These are phyloP conservation scores for Tridacna crocea DNA, from an alignment of 2,888 invertebrate species.

Conservation along the genomic window DNA sequence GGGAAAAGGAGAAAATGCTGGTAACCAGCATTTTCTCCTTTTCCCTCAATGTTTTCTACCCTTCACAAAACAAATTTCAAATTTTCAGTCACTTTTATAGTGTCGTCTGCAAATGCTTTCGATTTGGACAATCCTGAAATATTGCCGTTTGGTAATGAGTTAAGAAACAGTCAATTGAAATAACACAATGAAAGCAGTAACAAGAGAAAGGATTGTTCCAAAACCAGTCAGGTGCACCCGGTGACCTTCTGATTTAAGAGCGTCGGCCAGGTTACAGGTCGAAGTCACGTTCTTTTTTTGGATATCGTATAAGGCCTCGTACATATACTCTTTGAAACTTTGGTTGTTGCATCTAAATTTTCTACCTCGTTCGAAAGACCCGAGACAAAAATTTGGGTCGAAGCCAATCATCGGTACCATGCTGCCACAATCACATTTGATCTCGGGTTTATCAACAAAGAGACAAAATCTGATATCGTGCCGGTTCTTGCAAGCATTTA, in stretches of 20 bases:
- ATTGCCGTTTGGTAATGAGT: background rate
- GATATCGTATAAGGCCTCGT: conserved; percentile 31
- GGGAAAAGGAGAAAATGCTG: too few species aligned
- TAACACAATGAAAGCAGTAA: background rate
- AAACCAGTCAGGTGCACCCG: background rate
- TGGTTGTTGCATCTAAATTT: conserved; percentile 29
- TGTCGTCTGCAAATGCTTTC: background rate
- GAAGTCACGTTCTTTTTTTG: conserved; percentile 6
- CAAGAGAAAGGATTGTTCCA: background rate
- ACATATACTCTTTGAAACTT: conserved; percentile 14
- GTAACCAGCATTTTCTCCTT: too few species aligned
- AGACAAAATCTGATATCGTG: conserved; percentile 53
- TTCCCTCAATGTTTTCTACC: too few species aligned
- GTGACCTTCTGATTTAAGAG: background rate
- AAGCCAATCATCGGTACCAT: conserved; percentile 33
- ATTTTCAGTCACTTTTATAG: background rate
- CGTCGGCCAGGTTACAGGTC: conserved; percentile 18
- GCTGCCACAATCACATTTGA: conserved; percentile 49
- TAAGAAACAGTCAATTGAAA: background rate
- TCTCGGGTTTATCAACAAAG: conserved; percentile 38
- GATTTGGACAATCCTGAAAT: background rate
- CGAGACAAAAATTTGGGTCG: conserved; percentile 41
- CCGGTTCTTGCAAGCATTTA: conserved; percentile 46
- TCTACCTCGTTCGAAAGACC: background rate
- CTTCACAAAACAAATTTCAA: background rate